Percentiles rank a stretch among this genome's conserved stretches.
Conservation (phyloP, 1,140 invertebrate genomes). For the Sesamia nonagrioides region DNA sequence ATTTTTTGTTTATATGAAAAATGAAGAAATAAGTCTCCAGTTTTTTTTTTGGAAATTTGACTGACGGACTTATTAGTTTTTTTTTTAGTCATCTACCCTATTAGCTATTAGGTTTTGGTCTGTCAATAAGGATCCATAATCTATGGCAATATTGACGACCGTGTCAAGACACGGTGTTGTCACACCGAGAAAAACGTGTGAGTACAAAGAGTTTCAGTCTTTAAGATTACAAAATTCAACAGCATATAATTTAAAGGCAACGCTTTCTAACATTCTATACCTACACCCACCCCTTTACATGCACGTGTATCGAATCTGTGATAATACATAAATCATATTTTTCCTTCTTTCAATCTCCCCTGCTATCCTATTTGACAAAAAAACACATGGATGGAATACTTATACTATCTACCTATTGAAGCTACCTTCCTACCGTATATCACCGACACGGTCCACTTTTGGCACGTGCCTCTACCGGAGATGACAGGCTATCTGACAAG, state of each 20-base stretch:
- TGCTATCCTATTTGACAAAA: constrained; percentile 1
- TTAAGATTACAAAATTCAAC: too few relatives aligned
- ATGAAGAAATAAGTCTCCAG: too few relatives aligned
- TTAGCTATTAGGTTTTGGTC: too few relatives aligned
- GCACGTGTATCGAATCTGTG: not conserved
- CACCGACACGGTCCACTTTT: not conserved
- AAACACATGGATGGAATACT: not conserved
- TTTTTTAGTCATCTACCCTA: too few relatives aligned
- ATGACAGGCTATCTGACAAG: constrained; percentile 31
- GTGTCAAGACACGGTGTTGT: too few relatives aligned
- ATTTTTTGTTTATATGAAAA: too few relatives aligned
- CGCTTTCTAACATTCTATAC: not conserved
- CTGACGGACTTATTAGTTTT: too few relatives aligned
- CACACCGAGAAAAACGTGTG: too few relatives aligned
- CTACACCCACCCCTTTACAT: not conserved
- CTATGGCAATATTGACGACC: too few relatives aligned
- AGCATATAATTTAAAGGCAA: not conserved
- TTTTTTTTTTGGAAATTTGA: too few relatives aligned
- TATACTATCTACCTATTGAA: not conserved
- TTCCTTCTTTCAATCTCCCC: not conserved
- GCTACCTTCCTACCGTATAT: constrained; percentile 28
- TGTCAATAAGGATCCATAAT: too few relatives aligned
- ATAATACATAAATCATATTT: constrained; percentile 3
- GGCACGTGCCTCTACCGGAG: constrained; percentile 24
- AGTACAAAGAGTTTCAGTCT: too few relatives aligned